Base-by-base conservation (phyloP, 1,140 invertebrate species). In the Reticulitermes speratus region DNA sequence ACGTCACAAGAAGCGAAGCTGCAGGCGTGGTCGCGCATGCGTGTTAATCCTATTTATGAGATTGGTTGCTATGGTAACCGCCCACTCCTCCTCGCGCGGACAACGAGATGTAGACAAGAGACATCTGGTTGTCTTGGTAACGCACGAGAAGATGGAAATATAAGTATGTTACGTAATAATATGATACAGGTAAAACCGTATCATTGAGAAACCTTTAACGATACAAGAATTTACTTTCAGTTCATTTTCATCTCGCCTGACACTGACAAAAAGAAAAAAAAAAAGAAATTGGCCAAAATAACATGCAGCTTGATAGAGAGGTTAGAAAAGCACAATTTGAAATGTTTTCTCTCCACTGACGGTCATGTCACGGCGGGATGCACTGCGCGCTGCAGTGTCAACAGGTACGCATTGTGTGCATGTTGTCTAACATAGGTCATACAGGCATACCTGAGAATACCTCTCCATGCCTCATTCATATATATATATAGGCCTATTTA, bases 61-160 rank as follows among this genome's bases (percentile, higher is more conserved):
- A 84, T n/a, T 52, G 44, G 83, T 84, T 52, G 83, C 83, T 52
- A 84, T 84, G 83, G 83, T 48, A 84, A 84, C 83, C 83, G 44
- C 83, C 83, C 83, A 84, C 48, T 84, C 44, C 38, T 45, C 38
- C 44, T 38, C 30, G 19, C 38, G 82, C 82, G 44, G 82, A 75
- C 83, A 25, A 44, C 83, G 83, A n/a, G 38, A n/a, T 23, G 19
- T 5, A 83, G 82, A 83, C 30, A 83, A 44, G 30, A 55, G 52
- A 55, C 52, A 55, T 55, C 52, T 55, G 65, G 65, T 75, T 75
- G 65, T 75, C 65, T 25, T 75, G 65, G 65, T 25, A 75, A 75
- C 65, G 12, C 52, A 21, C 19, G 52, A 55, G 52, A 55, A 12
- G 65, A 75, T 30, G n/a, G n/a, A 9, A 75, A 75, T n/a, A 75